Evolutionary conservation across 1,140 invertebrate species (phyloP).

Genomic region (Brachionus calyciflorus): DNA sequence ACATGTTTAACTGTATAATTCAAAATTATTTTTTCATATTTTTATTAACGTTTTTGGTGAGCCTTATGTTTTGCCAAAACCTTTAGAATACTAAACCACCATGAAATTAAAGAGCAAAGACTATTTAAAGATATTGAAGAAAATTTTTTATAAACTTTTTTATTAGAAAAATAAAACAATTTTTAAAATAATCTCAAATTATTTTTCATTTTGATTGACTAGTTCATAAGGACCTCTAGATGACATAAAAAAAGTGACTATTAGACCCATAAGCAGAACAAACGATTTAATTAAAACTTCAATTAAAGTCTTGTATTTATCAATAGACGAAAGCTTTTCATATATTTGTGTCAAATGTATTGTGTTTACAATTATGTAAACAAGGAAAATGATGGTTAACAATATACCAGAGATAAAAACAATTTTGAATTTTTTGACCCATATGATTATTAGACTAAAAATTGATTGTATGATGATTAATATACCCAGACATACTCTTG

Average conservation of each 20-base stretch:
- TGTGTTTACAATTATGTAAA: slow-evolving; percentile 7
- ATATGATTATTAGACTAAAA: not conserved
- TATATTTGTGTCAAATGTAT: slow-evolving; percentile 26
- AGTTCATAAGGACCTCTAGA: slow-evolving; percentile 6
- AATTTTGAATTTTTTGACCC: not conserved
- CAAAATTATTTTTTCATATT: too few species aligned
- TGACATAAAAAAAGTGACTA: slow-evolving; percentile 22
- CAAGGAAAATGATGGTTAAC: not conserved
- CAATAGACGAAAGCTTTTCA: not conserved
- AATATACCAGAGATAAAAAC: slow-evolving; percentile 19
- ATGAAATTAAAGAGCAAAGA: too few species aligned
- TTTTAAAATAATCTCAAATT: too few species aligned
- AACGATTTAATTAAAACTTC: not conserved
- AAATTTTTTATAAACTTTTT: too few species aligned
- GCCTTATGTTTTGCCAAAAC: too few species aligned
- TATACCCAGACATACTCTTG: not conserved
- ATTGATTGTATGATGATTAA: not conserved
- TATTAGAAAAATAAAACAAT: too few species aligned
- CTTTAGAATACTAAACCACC: too few species aligned
- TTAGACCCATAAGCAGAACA: not conserved
- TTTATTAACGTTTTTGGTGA: too few species aligned
- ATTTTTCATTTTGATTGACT: too few species aligned
- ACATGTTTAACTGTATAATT: too few species aligned
- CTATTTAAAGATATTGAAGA: too few species aligned
- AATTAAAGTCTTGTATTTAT: not conserved